Conservation (phyloP, 23 tunicate genomes). For the Aplidium turbinatum region DNA sequence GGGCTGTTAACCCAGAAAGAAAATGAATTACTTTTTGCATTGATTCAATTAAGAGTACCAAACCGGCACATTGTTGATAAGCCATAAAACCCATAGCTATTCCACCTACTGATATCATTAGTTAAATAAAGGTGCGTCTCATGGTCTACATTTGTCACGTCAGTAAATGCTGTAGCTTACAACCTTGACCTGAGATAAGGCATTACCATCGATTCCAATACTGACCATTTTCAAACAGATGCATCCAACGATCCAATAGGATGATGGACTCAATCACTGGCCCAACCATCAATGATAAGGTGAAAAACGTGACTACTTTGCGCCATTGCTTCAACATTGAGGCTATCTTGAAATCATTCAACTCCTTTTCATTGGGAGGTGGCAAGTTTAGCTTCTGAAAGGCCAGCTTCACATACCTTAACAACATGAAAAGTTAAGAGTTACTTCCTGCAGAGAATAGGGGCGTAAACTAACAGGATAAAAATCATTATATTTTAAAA, state of each 20-base stretch:
- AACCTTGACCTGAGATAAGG: no score
- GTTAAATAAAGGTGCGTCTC: no score
- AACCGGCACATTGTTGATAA: background rate
- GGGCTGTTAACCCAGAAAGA: no score
- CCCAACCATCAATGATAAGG: constrained; percentile 57
- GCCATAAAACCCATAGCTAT: no score
- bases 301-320: constrained; percentile 50
- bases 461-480: no score
- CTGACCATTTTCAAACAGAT: constrained; percentile 69
- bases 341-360: constrained; percentile 16
- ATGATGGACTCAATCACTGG: constrained; percentile 74
- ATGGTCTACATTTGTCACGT: no score
- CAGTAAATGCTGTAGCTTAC: no score
- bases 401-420: constrained; percentile 54
- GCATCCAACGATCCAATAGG: constrained; percentile 66
- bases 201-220: background rate
- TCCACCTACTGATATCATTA: no score
- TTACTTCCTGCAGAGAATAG: no score
- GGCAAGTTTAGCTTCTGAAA: constrained; percentile 43
- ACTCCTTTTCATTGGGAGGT: background rate
- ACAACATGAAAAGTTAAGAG: background rate
- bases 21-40: no score
- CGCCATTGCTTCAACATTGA: constrained; percentile 47
- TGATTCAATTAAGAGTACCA: no score
- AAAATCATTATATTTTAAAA: no score